phyloP scores from a whole-genome alignment of 2,888 invertebrate genomes.

The Ctena decussata region DNA sequence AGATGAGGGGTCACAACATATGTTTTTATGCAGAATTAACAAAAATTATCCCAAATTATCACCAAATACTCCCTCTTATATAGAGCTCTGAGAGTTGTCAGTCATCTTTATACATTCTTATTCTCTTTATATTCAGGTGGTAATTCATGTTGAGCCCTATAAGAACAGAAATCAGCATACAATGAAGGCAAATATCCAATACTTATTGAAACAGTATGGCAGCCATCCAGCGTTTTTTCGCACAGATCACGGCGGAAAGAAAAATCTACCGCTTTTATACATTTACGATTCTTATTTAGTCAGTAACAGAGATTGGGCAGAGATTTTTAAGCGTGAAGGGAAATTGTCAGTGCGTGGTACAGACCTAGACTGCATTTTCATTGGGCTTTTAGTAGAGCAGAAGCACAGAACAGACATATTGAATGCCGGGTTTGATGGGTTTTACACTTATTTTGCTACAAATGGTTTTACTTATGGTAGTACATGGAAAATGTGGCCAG shows the following conservation, averaged over 20 bases:
- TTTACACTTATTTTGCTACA: constrained; percentile 90
- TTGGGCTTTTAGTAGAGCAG: constrained; percentile 89
- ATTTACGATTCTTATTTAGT: constrained; percentile 90
- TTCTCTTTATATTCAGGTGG: constrained; percentile 88
- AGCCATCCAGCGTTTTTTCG: constrained; percentile 89
- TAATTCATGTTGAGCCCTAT: constrained; percentile 90
- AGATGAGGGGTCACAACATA: too few relatives aligned
- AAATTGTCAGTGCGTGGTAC: constrained; percentile 88
- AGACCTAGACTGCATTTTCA: constrained; percentile 89
- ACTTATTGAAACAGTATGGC: constrained; percentile 87
- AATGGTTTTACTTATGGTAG: constrained; percentile 91
- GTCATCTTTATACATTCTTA: too few relatives aligned
- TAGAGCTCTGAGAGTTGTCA: too few relatives aligned
- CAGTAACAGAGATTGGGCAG: constrained; percentile 88
- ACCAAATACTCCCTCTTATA: too few relatives aligned
- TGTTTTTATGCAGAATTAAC: too few relatives aligned
- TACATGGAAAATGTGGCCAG: constrained; percentile 86
- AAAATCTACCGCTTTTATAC: constrained; percentile 89
- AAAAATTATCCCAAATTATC: too few relatives aligned
- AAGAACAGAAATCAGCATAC: constrained; percentile 82
- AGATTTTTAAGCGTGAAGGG: constrained; percentile 84
- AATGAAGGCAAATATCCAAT: constrained; percentile 85
- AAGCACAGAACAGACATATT: constrained; percentile 87
- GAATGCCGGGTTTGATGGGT: constrained; percentile 88
- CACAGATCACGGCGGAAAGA: constrained; percentile 65